Evolutionary conservation across 35 echinoderm and acorn worm genomes (phyloP), one percentile per base, ranked within the genome.

Genomic region (Eucidaris tribuloides): DNA sequence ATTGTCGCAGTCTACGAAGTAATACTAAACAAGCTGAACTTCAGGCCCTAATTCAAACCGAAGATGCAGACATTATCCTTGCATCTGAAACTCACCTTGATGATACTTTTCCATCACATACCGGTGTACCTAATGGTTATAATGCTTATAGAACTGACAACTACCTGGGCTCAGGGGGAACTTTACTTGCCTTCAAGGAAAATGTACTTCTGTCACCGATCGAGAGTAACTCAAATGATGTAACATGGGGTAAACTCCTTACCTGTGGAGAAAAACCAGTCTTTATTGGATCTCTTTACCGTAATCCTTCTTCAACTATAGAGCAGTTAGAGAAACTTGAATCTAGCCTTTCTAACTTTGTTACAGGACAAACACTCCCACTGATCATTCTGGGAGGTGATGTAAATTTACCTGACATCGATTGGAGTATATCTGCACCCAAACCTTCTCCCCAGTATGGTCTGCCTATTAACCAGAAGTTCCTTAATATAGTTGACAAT

Each of bases 321-420:
- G 6, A 22, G 15, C n/a, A 42, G 25, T 29, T 71, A 14, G 50
- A 55, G 11, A 55, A 55, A 22, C 59, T 62, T 62, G 59, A 62
- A 62, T 22, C 24, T 27, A 62, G 33, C 59, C 19, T 62, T 27
- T 7, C 24, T 7, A 62, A 4, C 24, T 19, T 62, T 22, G 33
- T 31, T 3, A 68, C 27, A 13, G 27, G 63, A 14, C 34, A 68
- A 9, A 13, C 76, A 29, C 49, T 79, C 22, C 76, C 76, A 48
- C 76, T 79, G n/a, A 46, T 79, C 18, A 79, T 79, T 32, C 34
- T 79, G 49, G 76, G 76, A 19, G 32, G 76, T 22, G 76, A 78
- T 33, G 48, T 78, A 28, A 79, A 79, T 28, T 46, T 79, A 27
- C 45, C 76, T 48, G 50, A 50, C 52, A 79, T 79, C 35, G 19